Percentiles rank a stretch among this genome's conserved stretches.
phyloP scores from a whole-genome alignment of 2,888 invertebrate species.

The Macrosiphum euphorbiae region DNA sequence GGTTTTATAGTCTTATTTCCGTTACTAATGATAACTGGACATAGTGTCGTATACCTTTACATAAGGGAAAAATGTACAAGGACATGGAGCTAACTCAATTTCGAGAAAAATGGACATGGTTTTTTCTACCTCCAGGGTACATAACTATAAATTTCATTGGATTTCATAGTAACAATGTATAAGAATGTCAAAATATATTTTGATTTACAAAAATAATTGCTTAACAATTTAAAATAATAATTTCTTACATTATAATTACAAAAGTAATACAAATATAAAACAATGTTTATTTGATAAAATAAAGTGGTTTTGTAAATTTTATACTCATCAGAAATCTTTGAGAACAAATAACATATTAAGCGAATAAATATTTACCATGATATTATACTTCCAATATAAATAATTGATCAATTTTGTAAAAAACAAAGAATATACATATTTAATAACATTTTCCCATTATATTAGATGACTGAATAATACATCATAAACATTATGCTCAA shows the following conservation, averaged over 20 bases:
- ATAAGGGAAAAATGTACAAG: too few species aligned
- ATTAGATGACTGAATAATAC: not conserved
- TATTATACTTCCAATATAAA: not conserved
- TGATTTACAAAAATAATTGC: not conserved
- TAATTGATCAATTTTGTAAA: too few species aligned
- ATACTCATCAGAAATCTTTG: not conserved
- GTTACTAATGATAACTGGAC: too few species aligned
- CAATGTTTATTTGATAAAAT: not conserved
- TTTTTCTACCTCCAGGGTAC: too few species aligned
- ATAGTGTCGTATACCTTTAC: too few species aligned
- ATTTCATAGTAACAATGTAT: not conserved
- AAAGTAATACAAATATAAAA: not conserved
- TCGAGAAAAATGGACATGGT: too few species aligned
- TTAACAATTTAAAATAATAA: not conserved
- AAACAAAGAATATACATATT: not conserved
- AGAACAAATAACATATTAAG: not conserved
- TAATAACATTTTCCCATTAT: not conserved
- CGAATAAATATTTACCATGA: not conserved
- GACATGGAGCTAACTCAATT: too few species aligned
- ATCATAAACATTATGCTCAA: constrained; percentile 11
- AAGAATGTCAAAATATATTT: not conserved
- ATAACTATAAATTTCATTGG: not conserved
- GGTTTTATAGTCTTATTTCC: too few species aligned
- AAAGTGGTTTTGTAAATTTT: not conserved
- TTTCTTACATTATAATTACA: not conserved